Evolutionary conservation across 2,797 vertebrate genomes (phyloP), one percentile per base, ranked within the genome.

Genomic region (Macrochelys suwanniensis): DNA sequence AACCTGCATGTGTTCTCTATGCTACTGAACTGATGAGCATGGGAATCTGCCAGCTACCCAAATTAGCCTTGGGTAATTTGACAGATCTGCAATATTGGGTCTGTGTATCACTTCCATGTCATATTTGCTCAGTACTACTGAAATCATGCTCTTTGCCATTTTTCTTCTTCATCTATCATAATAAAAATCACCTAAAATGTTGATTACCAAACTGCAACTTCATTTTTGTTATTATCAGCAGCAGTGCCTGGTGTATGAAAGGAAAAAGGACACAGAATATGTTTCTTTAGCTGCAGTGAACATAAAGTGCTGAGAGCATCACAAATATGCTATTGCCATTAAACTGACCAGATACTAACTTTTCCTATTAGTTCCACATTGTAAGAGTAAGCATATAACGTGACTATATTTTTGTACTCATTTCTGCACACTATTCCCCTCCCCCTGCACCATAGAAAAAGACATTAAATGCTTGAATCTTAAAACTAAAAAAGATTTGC

Each of bases 31-130:
- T 92, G 97, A 97, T 95, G 95, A 97, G 96, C 95, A 82, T 97
- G 97, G 95, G 97, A 97, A 96, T 92, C 96, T 74, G 97, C 96
- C 97, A 97, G 95, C 81, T 92, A 94, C 95, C 92, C 96, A 97
- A 96, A 97, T 97, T 97, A 97, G 97, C 96, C 90, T 89, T 95
- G 96, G 95, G 95, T 97, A 97, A 97, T 97, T 97, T 97, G 96
- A 98, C 96, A 97, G 96, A 97, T 95, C 96, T 96, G 95, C 97
- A 97, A 97, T 97, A 97, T 93, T 96, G 97, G 95, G 93, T 92
- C 95, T 89, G 91, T 89, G 96, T 97, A 96, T 96, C 93, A 80
- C 78, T 83, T 97, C 94, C 93, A 59, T 94, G 96, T 97, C 95
- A 90, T 95, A 97, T 97, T 97, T 97, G 94, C 96, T 96, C 95